phyloP scores from a whole-genome alignment of 2,888 invertebrate genomes.

The Eurytoma adleriae region DNA sequence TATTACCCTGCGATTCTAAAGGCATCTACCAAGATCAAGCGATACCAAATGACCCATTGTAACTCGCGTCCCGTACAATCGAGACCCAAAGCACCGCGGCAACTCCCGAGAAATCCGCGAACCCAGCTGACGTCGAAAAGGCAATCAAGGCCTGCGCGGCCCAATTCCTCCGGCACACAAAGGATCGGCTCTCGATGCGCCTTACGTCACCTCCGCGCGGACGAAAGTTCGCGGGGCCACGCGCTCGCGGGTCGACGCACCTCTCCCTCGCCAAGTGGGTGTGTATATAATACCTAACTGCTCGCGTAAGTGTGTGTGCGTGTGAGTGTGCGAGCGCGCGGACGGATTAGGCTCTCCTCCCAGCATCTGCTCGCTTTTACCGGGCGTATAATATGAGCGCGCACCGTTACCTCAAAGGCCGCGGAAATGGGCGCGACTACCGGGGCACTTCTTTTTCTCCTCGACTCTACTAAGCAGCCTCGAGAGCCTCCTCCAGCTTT shows the following conservation, averaged over 20 bases:
- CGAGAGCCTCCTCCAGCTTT: background rate
- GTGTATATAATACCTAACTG: background rate
- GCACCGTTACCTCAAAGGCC: conserved; percentile 13
- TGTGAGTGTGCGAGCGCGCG: background rate
- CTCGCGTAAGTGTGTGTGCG: background rate
- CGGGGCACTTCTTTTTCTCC: background rate
- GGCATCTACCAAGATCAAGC: too few relatives aligned
- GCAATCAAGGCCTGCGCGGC: background rate
- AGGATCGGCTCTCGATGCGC: background rate
- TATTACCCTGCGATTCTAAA: too few relatives aligned
- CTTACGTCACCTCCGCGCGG: conserved; percentile 1
- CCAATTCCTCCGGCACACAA: background rate
- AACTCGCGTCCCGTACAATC: too few relatives aligned
- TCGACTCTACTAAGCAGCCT: background rate
- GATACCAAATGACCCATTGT: too few relatives aligned
- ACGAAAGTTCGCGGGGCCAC: conserved; percentile 12
- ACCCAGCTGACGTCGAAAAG: background rate
- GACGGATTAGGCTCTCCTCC: conserved; percentile 39
- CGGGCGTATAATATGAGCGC: background rate
- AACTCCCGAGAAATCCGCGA: background rate
- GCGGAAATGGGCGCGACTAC: conserved; percentile 41
- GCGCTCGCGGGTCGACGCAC: conserved; percentile 25
- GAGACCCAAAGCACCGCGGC: background rate
- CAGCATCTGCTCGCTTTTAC: conserved; percentile 24
- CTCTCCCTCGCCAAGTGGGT: background rate